These are phyloP conservation scores for Rhabditoides inermis DNA, from an alignment of 2,888 invertebrate genomes.

Conservation along the genomic window DNA sequence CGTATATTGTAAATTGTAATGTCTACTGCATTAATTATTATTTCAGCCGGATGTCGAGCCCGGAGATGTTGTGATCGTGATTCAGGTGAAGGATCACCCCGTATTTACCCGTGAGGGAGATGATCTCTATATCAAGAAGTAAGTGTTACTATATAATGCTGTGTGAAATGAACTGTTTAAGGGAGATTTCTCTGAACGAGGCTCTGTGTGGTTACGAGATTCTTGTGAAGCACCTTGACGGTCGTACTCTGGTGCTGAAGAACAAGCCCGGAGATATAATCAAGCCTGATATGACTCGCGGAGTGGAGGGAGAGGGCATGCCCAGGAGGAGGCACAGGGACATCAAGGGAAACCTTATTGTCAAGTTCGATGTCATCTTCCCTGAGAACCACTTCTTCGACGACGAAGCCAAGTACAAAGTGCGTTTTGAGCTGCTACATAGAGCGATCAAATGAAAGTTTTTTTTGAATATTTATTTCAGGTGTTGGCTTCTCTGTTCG, in stretches of 20 bases:
- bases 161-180: conserved; percentile 3
- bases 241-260: conserved; percentile 70
- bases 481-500: conserved; percentile 69
- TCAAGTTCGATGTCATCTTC: conserved; percentile 77
- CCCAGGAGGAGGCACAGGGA: conserved; percentile 57
- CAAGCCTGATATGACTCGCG: conserved; percentile 69
- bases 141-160: conserved; percentile 34
- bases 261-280: conserved; percentile 74
- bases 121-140: conserved; percentile 59
- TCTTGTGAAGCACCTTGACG: conserved; percentile 79
- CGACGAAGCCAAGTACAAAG: conserved; percentile 36
- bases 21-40: conserved; percentile 2
- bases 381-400: conserved; percentile 72
- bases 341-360: conserved; percentile 68
- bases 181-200: conserved; percentile 69
- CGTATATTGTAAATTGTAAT: conserved; percentile 6
- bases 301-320: conserved; percentile 80
- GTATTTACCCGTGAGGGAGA: conserved; percentile 70
- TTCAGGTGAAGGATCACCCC: conserved; percentile 73
- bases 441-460: too few species aligned
- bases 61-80: conserved; percentile 79
- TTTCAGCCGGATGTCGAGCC: conserved; percentile 71
- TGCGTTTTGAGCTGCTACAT: conserved; percentile 9
- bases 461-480: too few species aligned
- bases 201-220: conserved; percentile 81